phyloP scores from a whole-genome alignment of 2,113 vertebrate genomes.

The Rhipidura dahli region DNA sequence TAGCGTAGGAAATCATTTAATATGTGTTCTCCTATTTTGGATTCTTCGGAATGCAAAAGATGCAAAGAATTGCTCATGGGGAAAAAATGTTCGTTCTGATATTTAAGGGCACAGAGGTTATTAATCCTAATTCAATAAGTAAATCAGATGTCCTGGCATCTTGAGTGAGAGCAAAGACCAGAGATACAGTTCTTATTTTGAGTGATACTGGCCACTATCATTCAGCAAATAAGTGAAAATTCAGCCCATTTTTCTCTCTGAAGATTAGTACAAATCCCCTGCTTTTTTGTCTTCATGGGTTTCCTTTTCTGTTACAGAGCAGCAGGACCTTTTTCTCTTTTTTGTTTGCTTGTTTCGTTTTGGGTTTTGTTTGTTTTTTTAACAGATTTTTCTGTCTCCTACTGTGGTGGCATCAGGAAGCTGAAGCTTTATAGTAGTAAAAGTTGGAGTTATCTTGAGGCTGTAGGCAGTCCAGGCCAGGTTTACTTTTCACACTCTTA shows the following conservation, averaged over 20 bases:
- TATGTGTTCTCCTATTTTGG: background rate
- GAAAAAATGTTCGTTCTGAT: background rate
- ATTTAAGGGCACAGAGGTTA: background rate
- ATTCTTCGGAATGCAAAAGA: background rate
- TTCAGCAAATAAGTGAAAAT: background rate
- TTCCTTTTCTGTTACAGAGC: background rate
- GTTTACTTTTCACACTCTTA: background rate
- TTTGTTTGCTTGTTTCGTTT: background rate
- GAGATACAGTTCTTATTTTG: background rate
- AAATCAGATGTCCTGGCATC: background rate
- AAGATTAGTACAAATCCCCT: background rate
- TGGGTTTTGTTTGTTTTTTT: background rate
- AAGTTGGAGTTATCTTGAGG: background rate
- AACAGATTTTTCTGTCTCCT: background rate
- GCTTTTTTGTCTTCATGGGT: background rate
- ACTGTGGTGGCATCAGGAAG: background rate
- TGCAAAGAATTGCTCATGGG: background rate
- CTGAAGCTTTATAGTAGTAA: background rate
- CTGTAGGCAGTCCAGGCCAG: background rate
- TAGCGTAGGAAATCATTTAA: background rate
- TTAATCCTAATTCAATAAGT: background rate
- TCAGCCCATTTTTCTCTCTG: background rate
- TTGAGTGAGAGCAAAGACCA: background rate
- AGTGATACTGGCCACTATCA: background rate
- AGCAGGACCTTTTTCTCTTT: background rate